Evolutionary conservation across 2,797 vertebrate genomes (phyloP).

Genomic region (Eulemur coronatus): DNA sequence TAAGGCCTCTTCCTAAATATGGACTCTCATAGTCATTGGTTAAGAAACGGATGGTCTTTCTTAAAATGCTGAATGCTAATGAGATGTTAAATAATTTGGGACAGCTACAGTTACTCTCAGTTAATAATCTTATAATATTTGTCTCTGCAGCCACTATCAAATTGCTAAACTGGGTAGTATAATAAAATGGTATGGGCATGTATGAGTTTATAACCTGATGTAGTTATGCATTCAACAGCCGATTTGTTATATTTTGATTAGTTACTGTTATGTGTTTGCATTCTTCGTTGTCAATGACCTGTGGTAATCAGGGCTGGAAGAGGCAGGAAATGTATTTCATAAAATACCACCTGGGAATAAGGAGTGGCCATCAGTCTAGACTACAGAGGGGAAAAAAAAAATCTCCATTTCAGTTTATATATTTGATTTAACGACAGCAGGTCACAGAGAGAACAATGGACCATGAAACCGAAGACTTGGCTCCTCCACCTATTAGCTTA

Average conservation of each 20-base stretch:
- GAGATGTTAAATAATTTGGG: background rate
- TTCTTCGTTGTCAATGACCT: background rate
- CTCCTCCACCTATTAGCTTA: background rate
- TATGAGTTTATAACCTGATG: background rate
- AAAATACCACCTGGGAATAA: background rate
- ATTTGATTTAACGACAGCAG: background rate
- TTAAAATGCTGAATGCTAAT: background rate
- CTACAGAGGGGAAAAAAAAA: background rate
- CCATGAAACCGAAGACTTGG: background rate
- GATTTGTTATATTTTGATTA: background rate
- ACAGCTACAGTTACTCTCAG: background rate
- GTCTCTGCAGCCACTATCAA: background rate
- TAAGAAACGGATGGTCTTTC: background rate
- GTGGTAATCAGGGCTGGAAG: background rate
- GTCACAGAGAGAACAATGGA: background rate
- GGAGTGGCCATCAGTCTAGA: background rate
- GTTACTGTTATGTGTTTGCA: background rate
- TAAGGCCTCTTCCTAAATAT: background rate
- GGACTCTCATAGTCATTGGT: background rate
- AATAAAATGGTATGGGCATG: background rate
- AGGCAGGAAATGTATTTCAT: background rate
- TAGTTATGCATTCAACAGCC: background rate
- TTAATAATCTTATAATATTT: background rate
- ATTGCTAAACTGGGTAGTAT: background rate
- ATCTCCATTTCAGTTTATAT: background rate